Evolutionary conservation across 2,797 vertebrate genomes (phyloP).

Genomic region (Melanotaenia boesemani): DNA sequence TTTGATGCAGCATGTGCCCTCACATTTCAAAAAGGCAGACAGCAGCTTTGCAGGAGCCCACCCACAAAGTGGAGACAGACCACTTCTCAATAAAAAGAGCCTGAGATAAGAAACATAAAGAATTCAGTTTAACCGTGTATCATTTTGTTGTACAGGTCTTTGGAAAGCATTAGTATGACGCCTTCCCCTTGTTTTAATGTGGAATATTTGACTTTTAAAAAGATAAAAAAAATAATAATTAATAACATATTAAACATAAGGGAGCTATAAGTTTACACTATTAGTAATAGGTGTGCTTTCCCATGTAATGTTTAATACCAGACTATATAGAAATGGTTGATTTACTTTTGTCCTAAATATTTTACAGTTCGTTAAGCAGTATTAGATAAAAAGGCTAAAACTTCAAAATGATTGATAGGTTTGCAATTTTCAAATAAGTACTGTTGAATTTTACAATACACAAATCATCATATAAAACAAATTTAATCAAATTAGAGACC

Average conservation of each 20-base stretch:
- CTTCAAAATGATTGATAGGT: background rate
- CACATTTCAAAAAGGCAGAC: conserved; percentile 21
- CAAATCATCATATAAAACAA: background rate
- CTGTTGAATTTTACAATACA: background rate
- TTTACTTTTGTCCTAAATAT: no score
- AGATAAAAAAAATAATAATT: background rate
- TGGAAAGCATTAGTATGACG: background rate
- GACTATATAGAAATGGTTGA: no score
- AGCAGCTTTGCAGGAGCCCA: conserved; percentile 11
- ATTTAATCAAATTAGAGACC: background rate
- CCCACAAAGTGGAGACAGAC: conserved; percentile 16
- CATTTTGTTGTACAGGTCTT: background rate
- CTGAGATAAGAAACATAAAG: background rate
- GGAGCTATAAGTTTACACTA: background rate
- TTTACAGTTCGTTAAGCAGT: no score
- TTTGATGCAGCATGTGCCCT: background rate
- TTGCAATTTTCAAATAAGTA: background rate
- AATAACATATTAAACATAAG: background rate
- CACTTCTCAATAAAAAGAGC: background rate
- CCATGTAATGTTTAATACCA: no score
- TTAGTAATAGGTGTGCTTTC: background rate
- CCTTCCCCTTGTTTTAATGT: no score
- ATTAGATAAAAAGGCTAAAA: no score
- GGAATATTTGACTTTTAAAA: background rate
- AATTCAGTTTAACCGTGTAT: background rate